Evolutionary conservation across 2,797 vertebrate genomes (phyloP).

Genomic region (Eurystomus glaucurus): DNA sequence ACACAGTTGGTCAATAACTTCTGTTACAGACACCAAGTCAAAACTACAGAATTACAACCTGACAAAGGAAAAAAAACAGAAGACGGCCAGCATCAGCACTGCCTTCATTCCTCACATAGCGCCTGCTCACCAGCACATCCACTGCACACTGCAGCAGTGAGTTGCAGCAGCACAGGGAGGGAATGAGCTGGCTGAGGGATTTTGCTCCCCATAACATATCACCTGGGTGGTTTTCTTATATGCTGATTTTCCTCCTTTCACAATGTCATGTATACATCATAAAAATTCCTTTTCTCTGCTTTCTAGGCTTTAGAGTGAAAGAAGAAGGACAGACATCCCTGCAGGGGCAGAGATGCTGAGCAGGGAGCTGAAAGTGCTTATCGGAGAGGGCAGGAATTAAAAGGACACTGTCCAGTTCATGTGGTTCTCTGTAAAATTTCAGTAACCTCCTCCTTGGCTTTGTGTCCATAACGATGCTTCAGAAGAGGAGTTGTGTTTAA

Average conservation of each 20-base stretch:
- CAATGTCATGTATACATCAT: background rate
- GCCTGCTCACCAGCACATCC: background rate
- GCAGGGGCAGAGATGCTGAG: background rate
- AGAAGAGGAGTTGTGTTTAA: background rate
- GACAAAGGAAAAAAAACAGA: background rate
- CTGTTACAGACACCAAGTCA: background rate
- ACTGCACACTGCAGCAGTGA: background rate
- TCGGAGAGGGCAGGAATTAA: background rate
- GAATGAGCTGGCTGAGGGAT: background rate
- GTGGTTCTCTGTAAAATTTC: background rate
- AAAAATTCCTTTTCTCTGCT: background rate
- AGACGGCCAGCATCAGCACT: background rate
- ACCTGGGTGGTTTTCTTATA: background rate
- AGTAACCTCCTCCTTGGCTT: background rate
- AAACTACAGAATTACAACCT: background rate
- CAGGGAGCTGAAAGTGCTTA: background rate
- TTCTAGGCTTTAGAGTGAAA: background rate
- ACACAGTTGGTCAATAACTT: background rate
- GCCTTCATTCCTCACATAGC: background rate
- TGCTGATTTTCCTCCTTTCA: background rate
- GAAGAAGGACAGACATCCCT: background rate
- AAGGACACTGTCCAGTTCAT: background rate
- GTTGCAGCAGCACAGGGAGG: background rate
- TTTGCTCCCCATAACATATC: background rate
- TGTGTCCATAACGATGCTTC: background rate